A percentile compares a stretch with the other conserved stretches of the same genome.
phyloP scores from a whole-genome alignment of 2,113 vertebrate genomes.

The Empidonax traillii region DNA sequence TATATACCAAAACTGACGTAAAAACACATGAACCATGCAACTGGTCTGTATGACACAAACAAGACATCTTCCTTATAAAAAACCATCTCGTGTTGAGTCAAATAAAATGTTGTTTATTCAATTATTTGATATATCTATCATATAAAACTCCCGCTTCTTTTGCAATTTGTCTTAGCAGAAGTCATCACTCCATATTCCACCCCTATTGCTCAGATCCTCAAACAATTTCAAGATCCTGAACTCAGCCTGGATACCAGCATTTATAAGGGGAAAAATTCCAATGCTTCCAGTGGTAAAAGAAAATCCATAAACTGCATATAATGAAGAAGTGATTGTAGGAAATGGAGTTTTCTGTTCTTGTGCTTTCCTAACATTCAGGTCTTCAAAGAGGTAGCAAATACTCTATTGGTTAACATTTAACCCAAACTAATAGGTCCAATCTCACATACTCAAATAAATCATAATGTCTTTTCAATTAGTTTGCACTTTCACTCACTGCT shows the following conservation, averaged over 20 bases:
- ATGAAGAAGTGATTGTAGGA: neutral
- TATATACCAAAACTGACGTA: neutral
- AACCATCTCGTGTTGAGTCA: neutral
- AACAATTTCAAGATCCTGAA: neutral
- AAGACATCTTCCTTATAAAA: neutral
- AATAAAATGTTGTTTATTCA: neutral
- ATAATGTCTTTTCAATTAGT: slow-evolving; percentile 78
- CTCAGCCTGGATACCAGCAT: neutral
- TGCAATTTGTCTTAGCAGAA: neutral
- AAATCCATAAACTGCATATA: neutral
- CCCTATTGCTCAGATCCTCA: neutral
- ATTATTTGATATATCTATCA: neutral
- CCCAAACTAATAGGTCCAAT: slow-evolving; percentile 53
- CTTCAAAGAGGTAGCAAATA: neutral
- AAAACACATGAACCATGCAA: neutral
- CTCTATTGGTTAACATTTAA: slow-evolving; percentile 61
- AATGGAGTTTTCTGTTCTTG: neutral
- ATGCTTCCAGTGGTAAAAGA: neutral
- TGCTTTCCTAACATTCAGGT: neutral
- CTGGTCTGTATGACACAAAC: neutral
- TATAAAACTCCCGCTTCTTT: neutral
- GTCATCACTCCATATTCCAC: neutral
- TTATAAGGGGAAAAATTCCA: neutral
- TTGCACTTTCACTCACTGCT: slow-evolving; percentile 72
- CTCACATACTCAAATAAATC: slow-evolving; percentile 69